Conservation (phyloP, 2,113 vertebrate genomes). For the Poeciliopsis turrubarensis region DNA sequence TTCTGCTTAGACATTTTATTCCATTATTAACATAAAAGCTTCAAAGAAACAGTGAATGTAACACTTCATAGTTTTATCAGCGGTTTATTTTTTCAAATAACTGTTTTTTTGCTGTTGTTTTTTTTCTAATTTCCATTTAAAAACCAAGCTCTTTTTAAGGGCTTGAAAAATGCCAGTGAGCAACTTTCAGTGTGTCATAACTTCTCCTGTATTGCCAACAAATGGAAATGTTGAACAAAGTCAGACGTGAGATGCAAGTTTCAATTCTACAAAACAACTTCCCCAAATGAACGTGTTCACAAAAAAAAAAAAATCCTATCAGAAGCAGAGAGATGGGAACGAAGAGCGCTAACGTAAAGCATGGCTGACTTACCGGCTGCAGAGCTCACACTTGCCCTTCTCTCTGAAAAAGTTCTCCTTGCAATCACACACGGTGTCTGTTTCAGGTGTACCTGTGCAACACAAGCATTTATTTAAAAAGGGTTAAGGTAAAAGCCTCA, state of each 20-base stretch:
- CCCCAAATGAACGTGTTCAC: constrained; percentile 33
- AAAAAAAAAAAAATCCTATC: background rate
- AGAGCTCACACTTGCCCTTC: constrained; percentile 49
- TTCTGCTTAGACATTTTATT: background rate
- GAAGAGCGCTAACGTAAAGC: background rate
- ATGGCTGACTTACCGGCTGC: constrained; percentile 65
- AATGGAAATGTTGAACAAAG: constrained; percentile 55
- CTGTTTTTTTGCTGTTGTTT: too few species aligned
- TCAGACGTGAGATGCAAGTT: constrained; percentile 40
- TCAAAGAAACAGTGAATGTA: too few species aligned
- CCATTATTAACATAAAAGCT: too few species aligned
- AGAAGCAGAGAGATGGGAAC: constrained; percentile 6
- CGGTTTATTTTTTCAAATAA: background rate
- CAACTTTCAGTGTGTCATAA: constrained; percentile 12
- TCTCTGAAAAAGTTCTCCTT: constrained; percentile 44
- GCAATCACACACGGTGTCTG: constrained; percentile 67
- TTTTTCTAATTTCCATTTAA: background rate
- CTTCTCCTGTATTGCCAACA: constrained; percentile 43
- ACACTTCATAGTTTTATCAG: too few species aligned
- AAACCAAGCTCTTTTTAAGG: background rate
- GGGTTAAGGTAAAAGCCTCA: background rate
- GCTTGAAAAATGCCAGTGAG: constrained; percentile 2
- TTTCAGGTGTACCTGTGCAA: constrained; percentile 54
- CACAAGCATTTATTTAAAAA: constrained; percentile 7
- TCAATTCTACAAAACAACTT: constrained; percentile 66